Conservation (phyloP, 2,888 invertebrate species). For the Drosophila borealis region DNA sequence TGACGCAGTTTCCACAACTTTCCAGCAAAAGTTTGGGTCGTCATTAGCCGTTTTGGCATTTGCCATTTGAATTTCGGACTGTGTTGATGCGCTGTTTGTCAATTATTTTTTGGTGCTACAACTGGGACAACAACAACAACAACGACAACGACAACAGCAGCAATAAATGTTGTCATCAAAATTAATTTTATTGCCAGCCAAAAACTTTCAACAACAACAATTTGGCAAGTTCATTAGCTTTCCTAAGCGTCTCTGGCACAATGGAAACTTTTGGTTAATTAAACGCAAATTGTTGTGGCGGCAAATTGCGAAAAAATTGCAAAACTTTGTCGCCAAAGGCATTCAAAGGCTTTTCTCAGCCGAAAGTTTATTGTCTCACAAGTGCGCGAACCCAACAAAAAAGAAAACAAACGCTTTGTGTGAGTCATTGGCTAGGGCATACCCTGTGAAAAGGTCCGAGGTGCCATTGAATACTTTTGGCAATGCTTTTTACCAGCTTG, state of each 20-base stretch:
- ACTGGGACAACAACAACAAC: conserved; percentile 9
- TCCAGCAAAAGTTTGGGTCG: conserved; percentile 21
- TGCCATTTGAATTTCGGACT: conserved; percentile 39
- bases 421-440: not conserved
- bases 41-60: conserved; percentile 36
- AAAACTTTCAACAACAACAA: conserved; percentile 76
- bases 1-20: conserved; percentile 33
- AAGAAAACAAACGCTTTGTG: not conserved
- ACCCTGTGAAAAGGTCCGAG: not conserved
- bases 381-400: conserved; percentile 17
- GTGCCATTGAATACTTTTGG: no score
- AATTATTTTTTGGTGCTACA: conserved; percentile 39
- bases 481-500: not conserved
- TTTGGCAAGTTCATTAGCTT: conserved; percentile 76
- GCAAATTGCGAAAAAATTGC: conserved; percentile 80
- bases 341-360: conserved; percentile 62
- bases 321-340: conserved; percentile 72
- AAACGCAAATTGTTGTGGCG: conserved; percentile 81
- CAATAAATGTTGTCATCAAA: conserved; percentile 71
- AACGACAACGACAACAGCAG: conserved; percentile 10
- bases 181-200: conserved; percentile 79
- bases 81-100: conserved; percentile 47
- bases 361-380: conserved; percentile 73
- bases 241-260: conserved; percentile 51
- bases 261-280: conserved; percentile 73